Conservation (phyloP, 2,888 invertebrate species). For the Amphipoea oculea region DNA sequence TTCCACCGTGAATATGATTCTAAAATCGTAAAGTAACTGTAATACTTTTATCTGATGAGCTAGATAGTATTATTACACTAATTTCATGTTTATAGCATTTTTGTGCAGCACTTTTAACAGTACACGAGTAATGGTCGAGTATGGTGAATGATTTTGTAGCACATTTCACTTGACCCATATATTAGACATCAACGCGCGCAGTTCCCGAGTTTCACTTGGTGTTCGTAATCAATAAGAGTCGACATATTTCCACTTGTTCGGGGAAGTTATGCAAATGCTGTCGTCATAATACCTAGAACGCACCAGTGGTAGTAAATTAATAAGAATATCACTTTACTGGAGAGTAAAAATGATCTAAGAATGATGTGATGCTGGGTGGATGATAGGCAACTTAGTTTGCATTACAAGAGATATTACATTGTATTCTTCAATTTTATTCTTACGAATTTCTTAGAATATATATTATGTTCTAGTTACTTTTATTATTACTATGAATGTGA, state of each 20-base stretch:
- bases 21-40: constrained; percentile 47
- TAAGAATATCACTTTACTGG: constrained; percentile 1
- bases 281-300: constrained; percentile 26
- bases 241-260: constrained; percentile 16
- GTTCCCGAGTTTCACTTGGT: constrained; percentile 8
- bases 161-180: constrained; percentile 73
- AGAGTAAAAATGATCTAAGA: constrained; percentile 9
- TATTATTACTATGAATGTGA: not conserved
- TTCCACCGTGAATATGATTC: constrained; percentile 8
- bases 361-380: constrained; percentile 24
- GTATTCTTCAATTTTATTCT: not conserved
- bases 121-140: constrained; percentile 23
- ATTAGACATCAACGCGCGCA: constrained; percentile 86
- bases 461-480: not conserved
- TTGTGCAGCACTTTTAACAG: constrained; percentile 40
- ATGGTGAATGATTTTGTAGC: constrained; percentile 31
- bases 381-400: constrained; percentile 3
- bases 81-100: constrained; percentile 43
- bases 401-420: not conserved
- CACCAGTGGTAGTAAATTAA: constrained; percentile 1
- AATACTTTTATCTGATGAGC: constrained; percentile 53
- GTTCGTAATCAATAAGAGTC: not conserved
- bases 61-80: constrained; percentile 42
- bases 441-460: not conserved
- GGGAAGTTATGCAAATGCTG: not conserved